Conservation (phyloP, 2,797 vertebrate species). For the Thamnophis elegans region DNA sequence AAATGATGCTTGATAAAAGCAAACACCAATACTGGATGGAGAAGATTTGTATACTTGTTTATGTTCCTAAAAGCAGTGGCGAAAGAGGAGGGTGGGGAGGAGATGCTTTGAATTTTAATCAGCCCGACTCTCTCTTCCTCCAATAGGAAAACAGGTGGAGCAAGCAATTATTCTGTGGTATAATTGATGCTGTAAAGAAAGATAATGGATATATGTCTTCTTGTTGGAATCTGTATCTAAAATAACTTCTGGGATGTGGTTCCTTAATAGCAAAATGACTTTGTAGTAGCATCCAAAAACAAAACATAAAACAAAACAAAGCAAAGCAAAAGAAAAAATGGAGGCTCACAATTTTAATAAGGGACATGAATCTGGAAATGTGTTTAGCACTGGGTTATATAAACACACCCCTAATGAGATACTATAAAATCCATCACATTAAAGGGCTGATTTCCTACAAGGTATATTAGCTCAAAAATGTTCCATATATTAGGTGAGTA, state of each 20-base stretch:
- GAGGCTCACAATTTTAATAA: constrained; percentile 78
- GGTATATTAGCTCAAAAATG: constrained; percentile 80
- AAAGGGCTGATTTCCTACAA: constrained; percentile 76
- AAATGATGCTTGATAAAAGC: constrained; percentile 28
- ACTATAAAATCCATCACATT: constrained; percentile 82
- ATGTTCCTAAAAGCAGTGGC: constrained; percentile 38
- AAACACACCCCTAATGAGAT: constrained; percentile 80
- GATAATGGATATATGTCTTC: constrained; percentile 51
- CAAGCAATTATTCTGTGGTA: constrained; percentile 43
- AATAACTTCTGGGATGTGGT: constrained; percentile 66
- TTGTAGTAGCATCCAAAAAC: constrained; percentile 21
- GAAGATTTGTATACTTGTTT: constrained; percentile 42
- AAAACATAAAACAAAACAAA: constrained; percentile 37
- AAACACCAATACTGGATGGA: constrained; percentile 50
- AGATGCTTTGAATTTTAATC: constrained; percentile 43
- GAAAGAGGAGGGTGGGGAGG: constrained; percentile 3
- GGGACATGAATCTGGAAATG: constrained; percentile 77
- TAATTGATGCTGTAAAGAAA: constrained; percentile 62
- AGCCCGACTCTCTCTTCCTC: constrained; percentile 31
- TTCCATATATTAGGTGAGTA: constrained; percentile 78
- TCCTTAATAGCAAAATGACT: constrained; percentile 70
- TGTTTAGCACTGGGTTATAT: constrained; percentile 80
- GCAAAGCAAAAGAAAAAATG: constrained; percentile 28
- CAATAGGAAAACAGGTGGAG: constrained; percentile 50
- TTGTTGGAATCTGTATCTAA: constrained; percentile 61